phyloP scores from a whole-genome alignment of 2,888 invertebrate species.

The Campopleginae sp. region DNA sequence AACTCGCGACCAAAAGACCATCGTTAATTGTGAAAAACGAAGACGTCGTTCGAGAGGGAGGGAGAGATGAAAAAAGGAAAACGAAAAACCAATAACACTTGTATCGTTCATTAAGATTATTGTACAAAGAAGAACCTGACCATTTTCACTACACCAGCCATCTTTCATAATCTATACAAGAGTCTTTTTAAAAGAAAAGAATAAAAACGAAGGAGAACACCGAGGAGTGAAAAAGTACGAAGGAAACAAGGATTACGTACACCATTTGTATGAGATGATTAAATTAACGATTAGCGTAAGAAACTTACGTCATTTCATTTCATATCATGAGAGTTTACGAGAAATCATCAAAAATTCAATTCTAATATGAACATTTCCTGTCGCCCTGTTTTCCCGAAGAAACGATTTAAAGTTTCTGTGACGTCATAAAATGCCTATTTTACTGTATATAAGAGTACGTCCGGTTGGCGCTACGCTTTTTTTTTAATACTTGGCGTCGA shows the following conservation, averaged over 20 bases:
- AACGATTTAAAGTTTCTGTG: too few species aligned
- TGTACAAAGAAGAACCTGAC: slow-evolving; percentile 70
- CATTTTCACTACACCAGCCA: slow-evolving; percentile 68
- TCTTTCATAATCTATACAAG: slow-evolving; percentile 68
- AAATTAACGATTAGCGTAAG: slow-evolving; percentile 62
- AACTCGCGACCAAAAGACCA: slow-evolving; percentile 30
- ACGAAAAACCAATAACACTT: slow-evolving; percentile 47
- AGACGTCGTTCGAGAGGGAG: slow-evolving; percentile 51
- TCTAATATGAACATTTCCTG: too few species aligned
- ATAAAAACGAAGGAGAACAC: slow-evolving; percentile 14
- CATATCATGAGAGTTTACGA: slow-evolving; percentile 53
- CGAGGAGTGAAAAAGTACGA: neutral
- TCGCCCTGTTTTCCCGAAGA: too few species aligned
- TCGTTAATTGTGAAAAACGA: slow-evolving; percentile 33
- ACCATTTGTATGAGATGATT: slow-evolving; percentile 58
- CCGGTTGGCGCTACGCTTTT: too few species aligned
- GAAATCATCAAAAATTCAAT: too few species aligned
- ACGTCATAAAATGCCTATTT: too few species aligned
- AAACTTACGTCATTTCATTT: slow-evolving; percentile 53
- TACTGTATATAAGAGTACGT: too few species aligned
- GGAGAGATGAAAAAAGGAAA: slow-evolving; percentile 12
- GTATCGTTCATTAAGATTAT: slow-evolving; percentile 68
- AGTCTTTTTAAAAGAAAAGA: slow-evolving; percentile 54
- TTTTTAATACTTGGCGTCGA: too few species aligned
- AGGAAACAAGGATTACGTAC: slow-evolving; percentile 50